A percentile compares a stretch with the other conserved stretches of the same genome.
phyloP scores from a whole-genome alignment of 1,140 invertebrate genomes.

The Chrysomallon squamiferum region DNA sequence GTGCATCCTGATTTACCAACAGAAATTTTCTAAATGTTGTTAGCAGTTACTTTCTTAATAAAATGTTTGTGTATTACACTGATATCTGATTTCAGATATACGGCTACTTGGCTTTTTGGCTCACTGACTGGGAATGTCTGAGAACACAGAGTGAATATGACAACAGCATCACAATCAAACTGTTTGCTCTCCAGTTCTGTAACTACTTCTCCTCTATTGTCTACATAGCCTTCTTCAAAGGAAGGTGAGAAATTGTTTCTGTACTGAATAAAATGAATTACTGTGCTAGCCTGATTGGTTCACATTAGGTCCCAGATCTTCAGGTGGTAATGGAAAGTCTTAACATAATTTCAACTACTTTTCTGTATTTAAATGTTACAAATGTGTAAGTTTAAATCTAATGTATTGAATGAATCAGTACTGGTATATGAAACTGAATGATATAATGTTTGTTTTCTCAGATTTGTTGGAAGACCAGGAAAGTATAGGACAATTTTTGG shows the following conservation, averaged over 20 bases:
- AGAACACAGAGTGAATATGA: constrained; percentile 62
- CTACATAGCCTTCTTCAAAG: constrained; percentile 63
- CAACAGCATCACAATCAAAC: constrained; percentile 61
- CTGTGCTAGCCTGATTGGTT: no score
- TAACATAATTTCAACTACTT: no score
- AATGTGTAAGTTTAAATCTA: no score
- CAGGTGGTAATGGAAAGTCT: neutral
- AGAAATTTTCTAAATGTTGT: no score
- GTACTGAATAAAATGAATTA: neutral
- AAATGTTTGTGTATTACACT: no score
- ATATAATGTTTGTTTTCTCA: no score
- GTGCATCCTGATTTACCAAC: no score
- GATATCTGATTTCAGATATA: constrained; percentile 57
- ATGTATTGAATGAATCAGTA: no score
- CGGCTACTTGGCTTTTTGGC: constrained; percentile 51
- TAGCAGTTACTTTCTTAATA: no score
- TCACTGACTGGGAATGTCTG: constrained; percentile 61
- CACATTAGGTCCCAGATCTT: no score
- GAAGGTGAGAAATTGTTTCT: constrained; percentile 40
- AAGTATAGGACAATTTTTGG: constrained; percentile 76
- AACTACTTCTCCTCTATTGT: constrained; percentile 63
- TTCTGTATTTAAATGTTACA: no score
- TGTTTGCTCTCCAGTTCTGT: constrained; percentile 62
- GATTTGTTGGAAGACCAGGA: constrained; percentile 78
- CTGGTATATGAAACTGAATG: no score